Percentiles rank a stretch among this genome's conserved stretches.
Conservation (phyloP, 1,140 invertebrate genomes). For the Drosophila nikananu region DNA sequence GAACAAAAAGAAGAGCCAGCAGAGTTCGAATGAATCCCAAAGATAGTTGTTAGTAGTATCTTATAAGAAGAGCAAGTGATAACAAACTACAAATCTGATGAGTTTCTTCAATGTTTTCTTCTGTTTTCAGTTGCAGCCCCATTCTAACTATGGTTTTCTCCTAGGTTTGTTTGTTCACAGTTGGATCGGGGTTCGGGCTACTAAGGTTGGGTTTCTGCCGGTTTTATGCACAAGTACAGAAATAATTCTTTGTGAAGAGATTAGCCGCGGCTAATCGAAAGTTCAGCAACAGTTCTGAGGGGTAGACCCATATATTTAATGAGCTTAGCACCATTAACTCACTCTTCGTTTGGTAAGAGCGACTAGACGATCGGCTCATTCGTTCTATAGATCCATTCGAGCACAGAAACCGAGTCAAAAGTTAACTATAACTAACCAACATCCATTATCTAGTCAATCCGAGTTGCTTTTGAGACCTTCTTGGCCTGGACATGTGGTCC, state of each 20-base stretch:
- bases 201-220: slow-evolving; percentile 19
- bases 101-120: slow-evolving; percentile 57
- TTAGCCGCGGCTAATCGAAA: slow-evolving; percentile 25
- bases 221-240: slow-evolving; percentile 10
- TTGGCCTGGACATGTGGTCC: slow-evolving; percentile 24
- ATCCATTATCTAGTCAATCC: slow-evolving; percentile 68
- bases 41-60: slow-evolving; percentile 76
- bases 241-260: slow-evolving; percentile 26
- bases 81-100: slow-evolving; percentile 62
- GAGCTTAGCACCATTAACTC: slow-evolving; percentile 22
- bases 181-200: slow-evolving; percentile 3
- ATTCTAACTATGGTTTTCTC: slow-evolving; percentile 21
- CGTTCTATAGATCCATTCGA: slow-evolving; percentile 6
- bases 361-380: slow-evolving; percentile 13
- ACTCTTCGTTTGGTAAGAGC: slow-evolving; percentile 17
- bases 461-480: slow-evolving; percentile 46
- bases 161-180: slow-evolving; percentile 30
- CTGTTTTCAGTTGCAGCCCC: slow-evolving; percentile 44
- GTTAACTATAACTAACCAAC: slow-evolving; percentile 48
- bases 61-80: slow-evolving; percentile 81
- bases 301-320: slow-evolving; percentile 2
- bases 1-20: slow-evolving; percentile 49
- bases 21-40: slow-evolving; percentile 74
- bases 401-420: slow-evolving; percentile 34
- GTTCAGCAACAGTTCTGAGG: slow-evolving; percentile 25